Base-by-base conservation (phyloP, 1,140 invertebrate genomes). In the Rhagoletis pomonella region DNA sequence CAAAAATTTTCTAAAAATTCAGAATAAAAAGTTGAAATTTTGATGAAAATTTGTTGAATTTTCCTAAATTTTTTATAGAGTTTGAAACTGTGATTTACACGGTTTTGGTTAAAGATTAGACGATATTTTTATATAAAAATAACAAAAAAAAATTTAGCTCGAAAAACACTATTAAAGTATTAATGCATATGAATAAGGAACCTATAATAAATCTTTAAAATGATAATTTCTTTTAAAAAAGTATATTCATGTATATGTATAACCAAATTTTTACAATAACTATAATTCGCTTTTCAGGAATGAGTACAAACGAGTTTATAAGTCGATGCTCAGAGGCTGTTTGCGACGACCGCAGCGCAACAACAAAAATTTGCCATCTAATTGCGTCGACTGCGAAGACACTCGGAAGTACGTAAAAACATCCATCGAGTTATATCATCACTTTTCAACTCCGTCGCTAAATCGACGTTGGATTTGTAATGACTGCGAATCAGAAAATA, bases 381-480 rank as follows among this genome's bases (percentile, higher is more conserved):
- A 92, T 89, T 92, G 92, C 62, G 89, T 90, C n/a, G 91, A 91
- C 59, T 93, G 92, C 87, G 92, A 93, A 89, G 90, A 92, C 44
- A 92, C 92, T 59, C 90, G 92, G 67, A 92, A 92, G 86, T 93
- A 92, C 84, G 91, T 92, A 17, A 92, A 92, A 73, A 91, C 88
- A 59, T 92, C 91, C 50, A 93, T 92, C 60, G 92, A 91, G 85
- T 87, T 92, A 19, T 93, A 90, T 89, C 91, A 90, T 9, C 91
- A 93, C 87, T 93, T 92, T 73, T 93, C 92, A 5, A 93, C 92
- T 90, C 91, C 91, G 87, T 91, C 91, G 39, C 86, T 93, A 12
- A 92, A 93, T 86, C 91, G 91, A 5, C 89, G 91, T 12, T 93
- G 92, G 92, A 90, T 90, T 39, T 93, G 92, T 65, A 90, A 90